Evolutionary conservation across 2,113 vertebrate genomes (phyloP).

Genomic region (Gasterosteus nipponicus): DNA sequence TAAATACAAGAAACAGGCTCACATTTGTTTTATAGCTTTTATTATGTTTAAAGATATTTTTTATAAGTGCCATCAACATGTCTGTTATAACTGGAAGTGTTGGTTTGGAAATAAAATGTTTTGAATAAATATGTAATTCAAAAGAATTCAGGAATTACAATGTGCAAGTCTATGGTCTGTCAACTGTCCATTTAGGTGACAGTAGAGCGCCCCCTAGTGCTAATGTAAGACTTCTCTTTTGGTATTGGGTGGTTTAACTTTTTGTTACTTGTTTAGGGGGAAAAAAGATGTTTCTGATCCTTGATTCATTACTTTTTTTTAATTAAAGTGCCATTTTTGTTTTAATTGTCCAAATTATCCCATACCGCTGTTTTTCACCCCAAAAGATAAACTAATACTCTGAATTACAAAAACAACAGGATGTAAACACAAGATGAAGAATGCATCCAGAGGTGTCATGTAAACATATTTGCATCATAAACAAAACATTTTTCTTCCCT

Average conservation of each 20-base stretch:
- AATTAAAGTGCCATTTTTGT: not conserved
- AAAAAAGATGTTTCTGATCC: slow-evolving; percentile 1
- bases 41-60: slow-evolving; percentile 32
- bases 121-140: slow-evolving; percentile 52
- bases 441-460: slow-evolving; percentile 1
- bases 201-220: slow-evolving; percentile 56
- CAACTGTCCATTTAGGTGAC: not conserved
- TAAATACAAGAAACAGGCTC: not conserved
- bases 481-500: not conserved
- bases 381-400: not conserved
- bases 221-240: slow-evolving; percentile 47
- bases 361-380: not conserved
- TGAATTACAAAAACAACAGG: not conserved
- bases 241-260: slow-evolving; percentile 47
- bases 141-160: slow-evolving; percentile 5
- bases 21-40: slow-evolving; percentile 48
- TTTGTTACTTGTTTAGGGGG: not conserved
- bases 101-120: slow-evolving; percentile 25
- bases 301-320: not conserved
- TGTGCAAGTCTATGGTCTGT: slow-evolving; percentile 8
- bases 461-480: not conserved
- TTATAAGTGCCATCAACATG: slow-evolving; percentile 23
- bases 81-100: slow-evolving; percentile 21
- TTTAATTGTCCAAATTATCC: not conserved
- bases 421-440: slow-evolving; percentile 46